phyloP scores from a whole-genome alignment of 1,140 invertebrate species.

The Sitobion miscanthi region DNA sequence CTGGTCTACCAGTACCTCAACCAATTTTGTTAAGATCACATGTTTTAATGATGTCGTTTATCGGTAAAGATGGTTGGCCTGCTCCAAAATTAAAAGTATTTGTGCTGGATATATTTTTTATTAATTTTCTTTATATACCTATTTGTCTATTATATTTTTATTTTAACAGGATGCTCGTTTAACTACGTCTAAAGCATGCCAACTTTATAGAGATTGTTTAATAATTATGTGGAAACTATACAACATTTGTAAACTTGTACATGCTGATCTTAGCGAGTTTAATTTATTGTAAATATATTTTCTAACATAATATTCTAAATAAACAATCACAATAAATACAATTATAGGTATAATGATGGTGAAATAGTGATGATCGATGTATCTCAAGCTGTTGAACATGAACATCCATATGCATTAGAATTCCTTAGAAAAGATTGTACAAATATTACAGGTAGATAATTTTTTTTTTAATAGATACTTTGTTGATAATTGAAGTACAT shows the following conservation, averaged over 20 bases:
- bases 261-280: conserved; percentile 97
- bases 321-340: neutral
- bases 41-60: conserved; percentile 94
- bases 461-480: neutral
- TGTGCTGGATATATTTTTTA: neutral
- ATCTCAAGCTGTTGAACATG: conserved; percentile 97
- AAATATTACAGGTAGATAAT: conserved; percentile 76
- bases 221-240: conserved; percentile 92
- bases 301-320: conserved; percentile 32
- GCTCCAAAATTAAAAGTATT: conserved; percentile 80
- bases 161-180: conserved; percentile 70
- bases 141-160: conserved; percentile 46
- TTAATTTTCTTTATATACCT: neutral
- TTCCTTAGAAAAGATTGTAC: conserved; percentile 95
- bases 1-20: conserved; percentile 81
- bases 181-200: conserved; percentile 71
- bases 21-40: conserved; percentile 87
- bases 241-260: conserved; percentile 90
- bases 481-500: neutral
- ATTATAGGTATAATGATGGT: conserved; percentile 25
- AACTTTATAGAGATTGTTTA: conserved; percentile 88
- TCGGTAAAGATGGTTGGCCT: conserved; percentile 89
- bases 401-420: conserved; percentile 93
- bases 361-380: conserved; percentile 85
- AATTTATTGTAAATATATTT: conserved; percentile 77